These are phyloP conservation scores for Chamaetylas fuelleborni DNA, from an alignment of 2,113 vertebrate species.

Conservation along the genomic window DNA sequence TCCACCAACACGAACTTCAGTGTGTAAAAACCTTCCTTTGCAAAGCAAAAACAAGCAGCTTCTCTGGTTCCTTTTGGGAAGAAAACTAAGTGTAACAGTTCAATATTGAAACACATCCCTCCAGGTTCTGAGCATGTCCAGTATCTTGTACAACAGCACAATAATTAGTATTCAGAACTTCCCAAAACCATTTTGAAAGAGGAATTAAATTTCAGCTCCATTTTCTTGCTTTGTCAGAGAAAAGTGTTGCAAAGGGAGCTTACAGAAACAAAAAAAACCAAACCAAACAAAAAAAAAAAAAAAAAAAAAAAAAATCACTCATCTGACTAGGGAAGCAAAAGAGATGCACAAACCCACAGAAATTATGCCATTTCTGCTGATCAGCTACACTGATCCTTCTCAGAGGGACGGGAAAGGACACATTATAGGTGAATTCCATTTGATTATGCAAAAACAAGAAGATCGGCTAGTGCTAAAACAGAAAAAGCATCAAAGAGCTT, in stretches of 20 bases:
- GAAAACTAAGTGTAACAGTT: background rate
- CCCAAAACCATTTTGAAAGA: background rate
- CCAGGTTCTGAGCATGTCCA: background rate
- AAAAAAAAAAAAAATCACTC: background rate
- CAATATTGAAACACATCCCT: fast-evolving
- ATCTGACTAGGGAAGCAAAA: background rate
- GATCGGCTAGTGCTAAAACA: background rate
- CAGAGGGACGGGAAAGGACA: background rate
- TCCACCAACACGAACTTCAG: background rate
- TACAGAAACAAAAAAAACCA: background rate
- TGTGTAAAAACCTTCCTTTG: background rate
- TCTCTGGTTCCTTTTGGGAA: background rate
- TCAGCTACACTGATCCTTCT: background rate
- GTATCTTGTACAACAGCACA: background rate
- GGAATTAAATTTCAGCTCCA: background rate
- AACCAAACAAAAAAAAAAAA: background rate
- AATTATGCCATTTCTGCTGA: background rate
- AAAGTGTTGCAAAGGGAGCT: background rate
- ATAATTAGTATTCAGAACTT: background rate
- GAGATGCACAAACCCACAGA: background rate
- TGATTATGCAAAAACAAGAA: background rate
- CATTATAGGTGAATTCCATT: background rate
- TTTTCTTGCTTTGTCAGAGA: background rate
- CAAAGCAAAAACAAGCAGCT: background rate
- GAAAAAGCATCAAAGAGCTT: background rate